Conservation (phyloP, 1,140 invertebrate species). For the Atta cephalotes region DNA sequence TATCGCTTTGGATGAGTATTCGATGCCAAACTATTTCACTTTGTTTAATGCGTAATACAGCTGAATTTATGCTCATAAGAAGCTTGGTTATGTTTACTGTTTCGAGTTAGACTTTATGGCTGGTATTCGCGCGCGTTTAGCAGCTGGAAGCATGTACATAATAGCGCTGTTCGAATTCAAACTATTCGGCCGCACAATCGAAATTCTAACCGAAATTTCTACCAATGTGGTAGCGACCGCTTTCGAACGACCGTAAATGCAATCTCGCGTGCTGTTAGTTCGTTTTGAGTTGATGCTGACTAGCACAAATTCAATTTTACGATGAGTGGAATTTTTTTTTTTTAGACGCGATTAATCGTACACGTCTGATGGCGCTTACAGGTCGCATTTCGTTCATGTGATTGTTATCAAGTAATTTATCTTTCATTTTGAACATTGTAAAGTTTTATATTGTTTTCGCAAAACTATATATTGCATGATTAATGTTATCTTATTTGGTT, state of each 20-base stretch:
- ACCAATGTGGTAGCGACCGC: not conserved
- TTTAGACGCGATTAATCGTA: constrained; percentile 22
- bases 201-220: constrained; percentile 63
- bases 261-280: constrained; percentile 67
- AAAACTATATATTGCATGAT: not conserved
- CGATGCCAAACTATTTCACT: constrained; percentile 65
- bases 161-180: constrained; percentile 63
- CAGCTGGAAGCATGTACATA: constrained; percentile 47
- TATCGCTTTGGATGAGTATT: constrained; percentile 21
- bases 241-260: constrained; percentile 57
- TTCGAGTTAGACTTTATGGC: constrained; percentile 68
- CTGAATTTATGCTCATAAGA: constrained; percentile 68
- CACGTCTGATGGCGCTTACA: not conserved
- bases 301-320: constrained; percentile 71
- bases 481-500: constrained; percentile 3
- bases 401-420: constrained; percentile 36
- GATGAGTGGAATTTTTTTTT: constrained; percentile 23
- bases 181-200: constrained; percentile 67
- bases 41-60: constrained; percentile 41
- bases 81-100: constrained; percentile 69
- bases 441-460: not conserved
- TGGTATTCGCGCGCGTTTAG: constrained; percentile 66
- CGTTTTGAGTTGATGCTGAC: constrained; percentile 63
- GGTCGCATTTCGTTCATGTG: constrained; percentile 23
- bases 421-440: constrained; percentile 5